Evolutionary conservation across 2,113 vertebrate genomes (phyloP).

Genomic region (Gnathonemus echidnorhynchus): DNA sequence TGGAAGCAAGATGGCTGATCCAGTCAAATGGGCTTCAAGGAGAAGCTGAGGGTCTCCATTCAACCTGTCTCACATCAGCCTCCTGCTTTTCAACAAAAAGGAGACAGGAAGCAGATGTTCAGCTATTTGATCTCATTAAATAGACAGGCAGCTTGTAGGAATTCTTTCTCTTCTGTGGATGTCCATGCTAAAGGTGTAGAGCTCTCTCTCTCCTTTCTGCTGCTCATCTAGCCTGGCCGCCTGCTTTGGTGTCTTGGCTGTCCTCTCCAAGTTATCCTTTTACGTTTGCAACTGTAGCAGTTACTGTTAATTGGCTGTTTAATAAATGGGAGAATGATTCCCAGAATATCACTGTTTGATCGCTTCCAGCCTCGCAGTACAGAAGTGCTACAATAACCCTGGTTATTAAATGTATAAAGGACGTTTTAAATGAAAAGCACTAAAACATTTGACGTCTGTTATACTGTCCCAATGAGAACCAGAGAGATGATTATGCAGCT

Average conservation of each 20-base stretch:
- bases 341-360: neutral
- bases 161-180: neutral
- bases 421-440: constrained; percentile 22
- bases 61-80: constrained; percentile 10
- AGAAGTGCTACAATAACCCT: neutral
- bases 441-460: neutral
- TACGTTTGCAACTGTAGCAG: neutral
- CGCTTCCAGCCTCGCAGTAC: neutral
- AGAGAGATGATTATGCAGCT: neutral
- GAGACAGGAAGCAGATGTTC: neutral
- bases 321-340: neutral
- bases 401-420: constrained; percentile 5
- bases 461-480: neutral
- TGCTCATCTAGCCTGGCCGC: too few species aligned
- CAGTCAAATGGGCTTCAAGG: neutral
- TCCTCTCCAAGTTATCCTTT: neutral
- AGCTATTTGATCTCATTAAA: constrained; percentile 15
- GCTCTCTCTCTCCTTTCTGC: neutral
- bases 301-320: neutral
- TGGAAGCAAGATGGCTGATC: neutral
- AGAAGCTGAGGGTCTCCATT: constrained; percentile 15
- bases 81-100: neutral
- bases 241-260: neutral
- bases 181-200: neutral
- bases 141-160: constrained; percentile 2